Base-by-base conservation (phyloP, 2,113 vertebrate genomes). In the Anguilla rostrata region DNA sequence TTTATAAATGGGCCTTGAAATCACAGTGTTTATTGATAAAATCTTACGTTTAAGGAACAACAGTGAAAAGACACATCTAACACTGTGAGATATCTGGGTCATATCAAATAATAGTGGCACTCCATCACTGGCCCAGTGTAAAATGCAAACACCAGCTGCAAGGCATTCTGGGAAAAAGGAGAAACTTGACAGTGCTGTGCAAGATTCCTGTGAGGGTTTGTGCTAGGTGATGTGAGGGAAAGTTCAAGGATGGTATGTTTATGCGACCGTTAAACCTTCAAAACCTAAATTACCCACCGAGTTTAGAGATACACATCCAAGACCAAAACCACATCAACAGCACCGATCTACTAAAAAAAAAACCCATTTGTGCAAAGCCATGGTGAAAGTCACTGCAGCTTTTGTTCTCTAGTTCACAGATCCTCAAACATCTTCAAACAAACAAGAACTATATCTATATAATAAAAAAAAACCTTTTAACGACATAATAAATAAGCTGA, bases 141-240 rank as follows among this genome's bases (percentile, higher is more conserved):
- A 80, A 60, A 81, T 26, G 26, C 18, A 46, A 49, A 16, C 81
- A 82, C 34, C 41, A 9, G 40, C 53, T 29, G 39, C 22, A 60
- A 49, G 3, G 53, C 18, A 41, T 46, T 82, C 3, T 60, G 40
- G 40, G 39, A 66, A 39, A 81, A 79, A 75, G 39, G 39, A 71
- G 89, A 89, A 90, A 91, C 84, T 43, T 94, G 82, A 57, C 94
- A 94, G 18, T 20, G 39, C 82, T 41, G 6, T 91, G 94, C 60
- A 83, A 95, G 85, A 95, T 95, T 96, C 94, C 93, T 90, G 86
- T 9, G 8, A 81, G 84, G 84, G 90, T 87, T 92, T 93, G 82
- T 87, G 80, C 91, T 86, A 53, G 81, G 41, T 88, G 85, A 75
- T 34, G 91, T 83, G 86, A 87, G 46, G 71, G 78, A 82, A 53